Conservation (phyloP, 2,888 invertebrate genomes). For the Watsonalla cultraria region DNA sequence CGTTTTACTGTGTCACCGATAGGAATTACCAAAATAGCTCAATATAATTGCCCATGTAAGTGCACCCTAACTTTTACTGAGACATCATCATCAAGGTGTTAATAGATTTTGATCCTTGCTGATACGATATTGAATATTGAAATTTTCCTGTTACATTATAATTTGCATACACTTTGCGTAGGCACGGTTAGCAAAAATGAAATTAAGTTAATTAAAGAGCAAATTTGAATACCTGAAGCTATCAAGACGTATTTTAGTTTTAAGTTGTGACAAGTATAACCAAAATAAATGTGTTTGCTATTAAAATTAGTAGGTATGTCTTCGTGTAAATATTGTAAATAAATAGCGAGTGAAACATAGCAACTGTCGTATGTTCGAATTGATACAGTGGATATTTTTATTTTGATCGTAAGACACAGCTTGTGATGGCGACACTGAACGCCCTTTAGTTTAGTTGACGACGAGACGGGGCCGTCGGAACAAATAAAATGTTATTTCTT, state of each 20-base stretch:
- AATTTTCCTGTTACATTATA: too few species aligned
- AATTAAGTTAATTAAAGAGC: too few species aligned
- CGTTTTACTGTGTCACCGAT: too few species aligned
- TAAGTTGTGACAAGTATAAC: neutral
- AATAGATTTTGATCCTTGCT: too few species aligned
- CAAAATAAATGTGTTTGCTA: neutral
- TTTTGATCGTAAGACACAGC: constrained; percentile 17
- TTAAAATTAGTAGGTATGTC: neutral
- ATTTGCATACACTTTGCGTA: too few species aligned
- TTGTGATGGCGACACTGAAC: constrained; percentile 6
- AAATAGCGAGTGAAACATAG: constrained; percentile 29
- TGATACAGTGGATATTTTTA: constrained; percentile 34
- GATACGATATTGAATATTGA: too few species aligned
- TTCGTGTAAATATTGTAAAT: constrained; percentile 38
- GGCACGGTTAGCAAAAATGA: too few species aligned
- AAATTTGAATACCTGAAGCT: too few species aligned
- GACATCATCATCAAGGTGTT: too few species aligned
- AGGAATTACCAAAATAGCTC: too few species aligned
- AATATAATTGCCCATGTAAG: too few species aligned
- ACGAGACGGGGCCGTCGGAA: constrained; percentile 46
- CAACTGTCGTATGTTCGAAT: constrained; percentile 21
- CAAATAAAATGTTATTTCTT: constrained; percentile 69
- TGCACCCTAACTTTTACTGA: too few species aligned
- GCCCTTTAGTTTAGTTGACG: constrained; percentile 8
- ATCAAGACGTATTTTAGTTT: neutral